phyloP scores from a whole-genome alignment of 2,888 invertebrate genomes.

The Capitulum mitella region DNA sequence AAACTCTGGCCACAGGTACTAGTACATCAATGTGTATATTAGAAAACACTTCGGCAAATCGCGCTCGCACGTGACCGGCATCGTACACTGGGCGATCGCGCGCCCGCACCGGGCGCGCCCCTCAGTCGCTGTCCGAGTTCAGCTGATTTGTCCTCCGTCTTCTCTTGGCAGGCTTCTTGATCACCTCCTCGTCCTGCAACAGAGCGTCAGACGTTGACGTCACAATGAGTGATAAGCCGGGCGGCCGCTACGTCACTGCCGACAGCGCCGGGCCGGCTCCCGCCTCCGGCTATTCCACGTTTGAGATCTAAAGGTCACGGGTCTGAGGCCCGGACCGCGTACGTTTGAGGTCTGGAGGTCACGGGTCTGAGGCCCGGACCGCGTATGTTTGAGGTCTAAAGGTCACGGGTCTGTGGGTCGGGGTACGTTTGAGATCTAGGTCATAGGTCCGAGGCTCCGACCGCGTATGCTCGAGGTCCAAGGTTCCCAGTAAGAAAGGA shows the following conservation, averaged over 20 bases:
- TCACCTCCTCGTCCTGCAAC: conserved; percentile 34
- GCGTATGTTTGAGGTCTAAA: too few species aligned
- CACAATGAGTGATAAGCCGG: not conserved
- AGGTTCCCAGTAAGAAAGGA: too few species aligned
- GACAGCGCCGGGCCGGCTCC: not conserved
- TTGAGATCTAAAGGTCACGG: not conserved
- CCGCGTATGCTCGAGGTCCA: too few species aligned
- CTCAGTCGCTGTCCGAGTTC: conserved; percentile 45
- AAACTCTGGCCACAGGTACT: not conserved
- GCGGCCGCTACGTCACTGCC: not conserved
- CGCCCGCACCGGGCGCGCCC: not conserved
- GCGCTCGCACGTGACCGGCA: too few species aligned
- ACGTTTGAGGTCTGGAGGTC: not conserved
- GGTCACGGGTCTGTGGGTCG: too few species aligned
- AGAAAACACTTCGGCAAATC: not conserved
- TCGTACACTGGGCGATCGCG: too few species aligned
- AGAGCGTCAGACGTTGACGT: conserved; percentile 6
- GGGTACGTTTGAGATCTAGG: too few species aligned
- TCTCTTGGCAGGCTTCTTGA: conserved; percentile 36
- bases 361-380: too few species aligned
- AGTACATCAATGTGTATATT: too few species aligned
- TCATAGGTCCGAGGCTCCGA: too few species aligned
- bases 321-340: not conserved
- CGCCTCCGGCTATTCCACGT: not conserved
- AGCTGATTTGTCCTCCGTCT: conserved; percentile 35